Percentiles rank a stretch among this genome's conserved stretches.
phyloP scores from a whole-genome alignment of 1,140 invertebrate genomes.

The Trichoplusia ni region DNA sequence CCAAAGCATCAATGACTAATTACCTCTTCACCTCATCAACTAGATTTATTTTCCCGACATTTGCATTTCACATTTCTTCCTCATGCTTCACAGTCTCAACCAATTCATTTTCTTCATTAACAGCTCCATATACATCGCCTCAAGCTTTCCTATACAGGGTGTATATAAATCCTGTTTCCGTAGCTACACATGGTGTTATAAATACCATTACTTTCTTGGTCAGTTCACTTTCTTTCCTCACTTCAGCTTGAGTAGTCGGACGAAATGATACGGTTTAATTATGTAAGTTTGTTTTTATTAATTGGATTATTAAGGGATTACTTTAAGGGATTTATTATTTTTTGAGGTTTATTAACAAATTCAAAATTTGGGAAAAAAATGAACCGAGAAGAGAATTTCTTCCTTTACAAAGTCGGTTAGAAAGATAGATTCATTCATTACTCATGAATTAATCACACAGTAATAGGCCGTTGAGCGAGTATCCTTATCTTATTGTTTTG shows the following conservation, averaged over 20 bases:
- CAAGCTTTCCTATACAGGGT: conserved; percentile 38
- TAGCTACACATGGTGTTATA: conserved; percentile 60
- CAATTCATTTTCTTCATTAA: background rate
- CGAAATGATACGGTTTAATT: conserved; percentile 45
- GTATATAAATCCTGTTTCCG: conserved; percentile 50
- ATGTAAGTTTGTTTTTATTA: conserved; percentile 46
- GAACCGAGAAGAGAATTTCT: too few relatives aligned
- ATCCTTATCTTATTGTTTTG: too few relatives aligned
- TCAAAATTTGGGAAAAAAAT: background rate
- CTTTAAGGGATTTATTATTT: too few relatives aligned
- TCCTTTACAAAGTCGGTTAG: too few relatives aligned
- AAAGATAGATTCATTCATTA: too few relatives aligned
- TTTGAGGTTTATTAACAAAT: background rate
- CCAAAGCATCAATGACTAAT: too few relatives aligned
- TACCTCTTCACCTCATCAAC: too few relatives aligned
- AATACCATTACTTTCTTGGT: conserved; percentile 60
- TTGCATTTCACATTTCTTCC: background rate
- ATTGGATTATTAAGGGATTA: too few relatives aligned
- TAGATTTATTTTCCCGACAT: too few relatives aligned
- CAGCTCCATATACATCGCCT: conserved; percentile 18
- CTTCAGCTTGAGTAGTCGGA: conserved; percentile 17
- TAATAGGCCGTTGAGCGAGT: too few relatives aligned
- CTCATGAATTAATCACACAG: too few relatives aligned
- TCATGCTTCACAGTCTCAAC: too few relatives aligned
- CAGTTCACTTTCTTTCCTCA: conserved; percentile 33